Base-by-base conservation (phyloP, 2,888 invertebrate genomes). In the Tinea semifulvella region DNA sequence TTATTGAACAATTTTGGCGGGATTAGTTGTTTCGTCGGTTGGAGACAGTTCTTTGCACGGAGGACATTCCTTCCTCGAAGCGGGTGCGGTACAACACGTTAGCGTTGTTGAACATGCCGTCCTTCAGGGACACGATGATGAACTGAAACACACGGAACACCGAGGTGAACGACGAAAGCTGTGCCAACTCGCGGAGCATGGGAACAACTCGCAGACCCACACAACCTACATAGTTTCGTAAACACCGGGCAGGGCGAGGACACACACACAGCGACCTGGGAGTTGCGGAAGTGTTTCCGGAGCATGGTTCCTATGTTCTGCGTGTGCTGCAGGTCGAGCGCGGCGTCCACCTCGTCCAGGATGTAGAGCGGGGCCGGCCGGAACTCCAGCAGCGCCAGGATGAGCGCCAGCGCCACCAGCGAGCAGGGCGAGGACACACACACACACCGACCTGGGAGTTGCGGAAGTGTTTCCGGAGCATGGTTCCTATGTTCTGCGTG, bases 61-160 rank as follows among this genome's bases (percentile, higher is more conserved):
- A 86, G 0, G 98, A 98, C 76, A 95, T 92, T 43, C 98, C 98
- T 75, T 98, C 97, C 19, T 94, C 88, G 72, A 99, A 98, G 57
- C 88, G 88, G 0, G 98, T 98, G 45, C 92, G 90, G 82, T 94
- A 99, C 45, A 99, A 73, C 17, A 98, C 97, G 74, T 99, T 98
- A 1, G 99, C 98, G 76, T 99, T 98, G 76, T 94, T 96, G 81
- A 98, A 99, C 96, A 99, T 98, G 19, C 98, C 98, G 69, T 99
- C 98, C 65, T 99, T 99, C 38, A 99, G 84, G 0, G 98, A 98
- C 1, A 99, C 99, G 50, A 99, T 91, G 55, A 99, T 92, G 73
- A 99, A 99, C 90, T 98, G 88, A 4, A 84, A 84, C 48, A 60
- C 48, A 11, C 28, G 11, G 4, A n/a, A n/a, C n/a, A n/a, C 4